phyloP scores from a whole-genome alignment of 2,888 invertebrate genomes.

The Yponomeuta cagnagella region DNA sequence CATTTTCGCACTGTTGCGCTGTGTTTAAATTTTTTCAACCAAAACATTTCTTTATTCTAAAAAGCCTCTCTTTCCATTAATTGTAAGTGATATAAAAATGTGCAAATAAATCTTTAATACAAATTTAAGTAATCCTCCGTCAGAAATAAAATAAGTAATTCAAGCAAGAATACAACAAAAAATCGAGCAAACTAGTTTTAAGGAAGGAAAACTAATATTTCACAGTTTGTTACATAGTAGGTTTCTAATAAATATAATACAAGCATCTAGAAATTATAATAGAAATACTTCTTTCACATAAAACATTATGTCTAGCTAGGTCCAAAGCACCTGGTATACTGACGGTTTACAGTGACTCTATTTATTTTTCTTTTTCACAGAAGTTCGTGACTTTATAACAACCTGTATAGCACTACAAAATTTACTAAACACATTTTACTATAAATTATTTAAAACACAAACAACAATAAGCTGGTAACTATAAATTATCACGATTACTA shows the following conservation, averaged over 20 bases:
- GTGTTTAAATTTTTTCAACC: background rate
- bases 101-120: background rate
- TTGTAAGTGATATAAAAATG: conserved; percentile 6
- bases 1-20: no score
- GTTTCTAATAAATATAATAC: no score
- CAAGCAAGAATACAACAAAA: background rate
- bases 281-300: no score
- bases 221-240: no score
- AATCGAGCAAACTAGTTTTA: no score
- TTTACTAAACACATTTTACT: background rate
- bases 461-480: conserved; percentile 38
- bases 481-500: conserved; percentile 36
- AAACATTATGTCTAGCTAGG: no score
- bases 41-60: background rate
- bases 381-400: background rate
- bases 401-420: background rate
- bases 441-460: conserved; percentile 12
- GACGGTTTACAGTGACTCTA: background rate
- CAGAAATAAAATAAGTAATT: conserved; percentile 11
- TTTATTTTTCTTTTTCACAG: background rate
- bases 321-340: background rate
- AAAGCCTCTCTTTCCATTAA: conserved; percentile 15
- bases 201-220: no score
- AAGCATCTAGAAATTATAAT: no score
- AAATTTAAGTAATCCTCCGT: conserved; percentile 12